A percentile compares a stretch with the other conserved stretches of the same genome.
phyloP scores from a whole-genome alignment of 30 jellyfish, hydroid and myxozoan genomes.

The Hydractinia symbiolongicarpus region DNA sequence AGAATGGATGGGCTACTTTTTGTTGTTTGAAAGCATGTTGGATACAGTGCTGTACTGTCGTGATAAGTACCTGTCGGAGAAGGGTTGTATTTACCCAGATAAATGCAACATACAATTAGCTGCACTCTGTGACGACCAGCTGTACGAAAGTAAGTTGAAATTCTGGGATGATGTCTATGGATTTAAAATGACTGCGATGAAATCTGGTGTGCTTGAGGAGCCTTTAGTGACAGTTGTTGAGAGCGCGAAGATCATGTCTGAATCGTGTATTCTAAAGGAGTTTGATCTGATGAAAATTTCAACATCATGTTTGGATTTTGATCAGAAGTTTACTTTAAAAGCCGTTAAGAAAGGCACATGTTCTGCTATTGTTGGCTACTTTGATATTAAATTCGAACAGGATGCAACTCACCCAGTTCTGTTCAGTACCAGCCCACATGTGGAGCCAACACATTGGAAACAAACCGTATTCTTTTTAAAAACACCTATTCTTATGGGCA shows the following conservation, averaged over 20 bases:
- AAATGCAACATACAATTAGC: conserved; percentile 46
- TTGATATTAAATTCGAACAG: conserved; percentile 57
- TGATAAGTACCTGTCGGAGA: conserved; percentile 46
- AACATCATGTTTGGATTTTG: conserved; percentile 55
- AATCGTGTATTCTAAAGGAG: conserved; percentile 36
- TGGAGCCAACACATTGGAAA: conserved; percentile 88
- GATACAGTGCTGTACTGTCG: conserved; percentile 71
- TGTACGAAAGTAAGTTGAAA: conserved; percentile 46
- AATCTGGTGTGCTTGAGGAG: conserved; percentile 61
- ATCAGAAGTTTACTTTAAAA: conserved; percentile 34
- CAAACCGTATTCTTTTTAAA: conserved; percentile 78
- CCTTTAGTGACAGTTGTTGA: conserved; percentile 57
- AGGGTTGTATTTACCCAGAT: conserved; percentile 76
- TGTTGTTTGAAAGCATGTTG: conserved; percentile 90
- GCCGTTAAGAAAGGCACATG: conserved; percentile 31
- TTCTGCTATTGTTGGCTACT: conserved; percentile 80
- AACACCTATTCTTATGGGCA: conserved; percentile 26
- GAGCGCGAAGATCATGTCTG: conserved; percentile 36
- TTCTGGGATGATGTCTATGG: conserved; percentile 93
- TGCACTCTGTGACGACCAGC: conserved; percentile 59
- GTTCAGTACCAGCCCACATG: conserved; percentile 72
- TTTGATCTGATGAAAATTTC: conserved; percentile 54
- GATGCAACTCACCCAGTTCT: conserved; percentile 27
- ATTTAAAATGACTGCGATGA: conserved; percentile 75
- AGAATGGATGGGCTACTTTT: conserved; percentile 98